Conservation (phyloP, 2,888 invertebrate genomes). For the Pycnomerus fuliginosus region DNA sequence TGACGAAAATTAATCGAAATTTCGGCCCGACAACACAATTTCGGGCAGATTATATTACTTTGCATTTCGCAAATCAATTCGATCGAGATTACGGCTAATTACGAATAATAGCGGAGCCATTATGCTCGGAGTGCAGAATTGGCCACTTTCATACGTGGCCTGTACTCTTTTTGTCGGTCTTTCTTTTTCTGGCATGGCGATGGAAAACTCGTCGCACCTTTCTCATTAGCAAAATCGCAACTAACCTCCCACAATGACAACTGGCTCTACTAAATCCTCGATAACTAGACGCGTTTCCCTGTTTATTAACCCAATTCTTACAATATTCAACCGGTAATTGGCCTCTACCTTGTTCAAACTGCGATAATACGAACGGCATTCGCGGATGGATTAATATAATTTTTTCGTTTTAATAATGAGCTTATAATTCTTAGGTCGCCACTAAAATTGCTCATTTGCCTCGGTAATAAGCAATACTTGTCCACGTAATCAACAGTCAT, state of each 20-base stretch:
- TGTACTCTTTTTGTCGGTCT: constrained; percentile 8
- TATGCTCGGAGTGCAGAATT: no score
- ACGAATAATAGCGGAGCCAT: constrained; percentile 46
- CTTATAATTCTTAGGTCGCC: no score
- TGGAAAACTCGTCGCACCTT: constrained; percentile 16
- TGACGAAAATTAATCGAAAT: constrained; percentile 30
- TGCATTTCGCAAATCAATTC: constrained; percentile 45
- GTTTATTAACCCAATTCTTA: constrained; percentile 13
- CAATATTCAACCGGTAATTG: constrained; percentile 32
- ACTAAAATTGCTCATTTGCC: no score
- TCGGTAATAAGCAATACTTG: no score
- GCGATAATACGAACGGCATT: no score
- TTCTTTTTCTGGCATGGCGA: constrained; percentile 4
- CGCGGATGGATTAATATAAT: no score
- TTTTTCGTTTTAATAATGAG: no score
- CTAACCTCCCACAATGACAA: constrained; percentile 13
- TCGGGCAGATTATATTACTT: constrained; percentile 30
- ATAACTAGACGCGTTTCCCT: constrained; percentile 13
- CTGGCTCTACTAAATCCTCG: constrained; percentile 7
- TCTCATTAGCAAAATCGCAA: constrained; percentile 13
- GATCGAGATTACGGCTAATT: constrained; percentile 47
- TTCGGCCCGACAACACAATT: constrained; percentile 24
- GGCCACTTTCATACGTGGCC: constrained; percentile 4
- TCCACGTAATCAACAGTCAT: no score
- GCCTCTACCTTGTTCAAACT: no score